phyloP scores from a whole-genome alignment of 2,888 invertebrate species.

The Hydrotaea cyrtoneurina region DNA sequence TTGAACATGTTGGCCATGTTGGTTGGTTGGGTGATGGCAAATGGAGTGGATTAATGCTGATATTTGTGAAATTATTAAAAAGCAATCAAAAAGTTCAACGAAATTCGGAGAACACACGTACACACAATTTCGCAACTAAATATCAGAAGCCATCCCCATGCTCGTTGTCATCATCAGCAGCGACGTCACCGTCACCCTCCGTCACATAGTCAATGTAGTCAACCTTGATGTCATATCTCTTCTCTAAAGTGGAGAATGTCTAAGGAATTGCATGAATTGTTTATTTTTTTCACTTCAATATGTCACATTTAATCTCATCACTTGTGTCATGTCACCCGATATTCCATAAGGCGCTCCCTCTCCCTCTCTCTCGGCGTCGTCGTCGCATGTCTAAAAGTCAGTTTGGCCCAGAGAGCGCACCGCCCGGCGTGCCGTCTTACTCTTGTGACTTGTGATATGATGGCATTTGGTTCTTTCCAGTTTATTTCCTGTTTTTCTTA shows the following conservation, averaged over 20 bases:
- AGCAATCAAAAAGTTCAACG: slow-evolving; percentile 20
- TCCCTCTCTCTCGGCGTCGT: background rate
- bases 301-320: slow-evolving; percentile 52
- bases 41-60: background rate
- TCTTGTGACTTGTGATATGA: slow-evolving; percentile 16
- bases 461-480: background rate
- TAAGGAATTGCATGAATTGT: slow-evolving; percentile 22
- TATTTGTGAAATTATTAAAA: slow-evolving; percentile 21
- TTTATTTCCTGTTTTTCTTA: slow-evolving; percentile 41
- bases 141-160: background rate
- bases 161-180: background rate
- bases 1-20: background rate
- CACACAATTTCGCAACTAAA: background rate
- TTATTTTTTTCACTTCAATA: slow-evolving; percentile 40
- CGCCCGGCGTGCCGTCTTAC: too few species aligned
- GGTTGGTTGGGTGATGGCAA: background rate
- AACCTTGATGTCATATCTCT: slow-evolving; percentile 26
- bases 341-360: background rate
- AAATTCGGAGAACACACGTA: background rate
- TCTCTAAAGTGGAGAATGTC: background rate
- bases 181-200: background rate
- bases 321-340: slow-evolving; percentile 11
- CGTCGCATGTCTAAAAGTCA: background rate
- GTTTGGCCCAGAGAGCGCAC: background rate
- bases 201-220: background rate